Evolutionary conservation across 2,888 invertebrate species (phyloP), one percentile per base, ranked within the genome.

Genomic region (Syrista parreyssii): DNA sequence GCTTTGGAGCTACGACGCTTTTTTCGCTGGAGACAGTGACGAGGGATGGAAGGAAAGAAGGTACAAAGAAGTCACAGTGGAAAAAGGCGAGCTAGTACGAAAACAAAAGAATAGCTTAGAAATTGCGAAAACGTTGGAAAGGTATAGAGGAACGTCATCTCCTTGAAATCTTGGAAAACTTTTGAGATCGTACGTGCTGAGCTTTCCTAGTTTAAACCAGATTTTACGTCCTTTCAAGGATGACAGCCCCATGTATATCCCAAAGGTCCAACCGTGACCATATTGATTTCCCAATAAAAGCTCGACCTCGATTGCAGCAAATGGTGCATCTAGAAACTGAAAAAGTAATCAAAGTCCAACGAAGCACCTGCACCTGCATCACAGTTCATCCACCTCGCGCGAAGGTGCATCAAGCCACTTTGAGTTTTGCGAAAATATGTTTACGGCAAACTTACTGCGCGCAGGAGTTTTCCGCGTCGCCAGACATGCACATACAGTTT

Each of bases 261-360:
- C 15, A 31, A 33, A 33, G 71, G 71, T 71, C 31, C 31, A n/a
- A 15, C 71, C 2, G 32, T 31, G 71, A 15, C 31, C 31, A 71
- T 71, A 71, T 71, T 71, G 71, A 71, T 71, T 71, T 30, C 15
- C 71, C 32, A 32, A 71, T 71, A 71, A 71, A 71, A 71, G 71
- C 71, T 71, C 71, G 32, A 31, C 71, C 71, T 71, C 32, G 15
- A 71, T 71, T 31, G 33, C 31, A 23, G 12, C 71, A 33, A 71
- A 33, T 71, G 31, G 71, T 31, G 31, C 32, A 33, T 55, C 55
- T 55, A 55, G 55, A 23, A 55, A 23, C 15, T 55, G 55, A 55
- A 55, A 55, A 23, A 55, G 55, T 55, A 55, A 55, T 55, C 55
- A 55, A 55, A 55, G 55, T 23, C 23, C 55, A 55, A 55, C 23